Evolutionary conservation across 1,140 invertebrate species (phyloP).

Genomic region (Oreohelix idahoensis): DNA sequence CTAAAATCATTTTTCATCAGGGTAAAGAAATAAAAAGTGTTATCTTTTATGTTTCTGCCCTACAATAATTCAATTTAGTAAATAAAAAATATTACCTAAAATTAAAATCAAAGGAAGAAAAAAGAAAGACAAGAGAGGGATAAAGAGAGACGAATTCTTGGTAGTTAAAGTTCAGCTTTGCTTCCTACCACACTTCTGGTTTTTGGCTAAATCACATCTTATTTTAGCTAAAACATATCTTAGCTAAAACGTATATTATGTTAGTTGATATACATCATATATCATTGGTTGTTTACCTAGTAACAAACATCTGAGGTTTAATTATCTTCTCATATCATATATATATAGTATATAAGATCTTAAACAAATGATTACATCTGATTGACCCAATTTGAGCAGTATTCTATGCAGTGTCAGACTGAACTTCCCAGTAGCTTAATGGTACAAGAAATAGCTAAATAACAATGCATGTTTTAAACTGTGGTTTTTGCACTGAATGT

Average conservation of each 20-base stretch:
- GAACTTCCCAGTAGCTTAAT: conserved; percentile 1
- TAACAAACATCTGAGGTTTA: neutral
- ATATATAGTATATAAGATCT: neutral
- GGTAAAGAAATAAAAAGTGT: too few relatives aligned
- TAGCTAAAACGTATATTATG: too few relatives aligned
- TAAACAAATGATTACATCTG: neutral
- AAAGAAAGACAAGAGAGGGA: too few relatives aligned
- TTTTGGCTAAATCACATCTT: neutral
- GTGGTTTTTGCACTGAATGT: neutral
- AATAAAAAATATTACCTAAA: too few relatives aligned
- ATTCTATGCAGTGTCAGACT: conserved; percentile 6
- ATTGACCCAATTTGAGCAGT: neutral
- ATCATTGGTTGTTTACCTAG: neutral
- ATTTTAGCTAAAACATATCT: neutral
- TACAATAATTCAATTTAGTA: too few relatives aligned
- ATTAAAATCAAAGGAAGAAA: too few relatives aligned
- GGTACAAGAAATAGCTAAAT: neutral
- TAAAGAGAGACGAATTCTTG: too few relatives aligned
- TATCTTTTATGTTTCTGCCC: too few relatives aligned
- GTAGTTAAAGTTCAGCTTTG: too few relatives aligned
- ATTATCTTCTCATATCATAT: neutral
- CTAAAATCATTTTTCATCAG: too few relatives aligned
- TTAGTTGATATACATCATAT: neutral
- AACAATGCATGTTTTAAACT: neutral
- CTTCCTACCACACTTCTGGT: too few relatives aligned